Evolutionary conservation across 2,113 vertebrate species (phyloP).

Genomic region (Cricetomys ansorgei): DNA sequence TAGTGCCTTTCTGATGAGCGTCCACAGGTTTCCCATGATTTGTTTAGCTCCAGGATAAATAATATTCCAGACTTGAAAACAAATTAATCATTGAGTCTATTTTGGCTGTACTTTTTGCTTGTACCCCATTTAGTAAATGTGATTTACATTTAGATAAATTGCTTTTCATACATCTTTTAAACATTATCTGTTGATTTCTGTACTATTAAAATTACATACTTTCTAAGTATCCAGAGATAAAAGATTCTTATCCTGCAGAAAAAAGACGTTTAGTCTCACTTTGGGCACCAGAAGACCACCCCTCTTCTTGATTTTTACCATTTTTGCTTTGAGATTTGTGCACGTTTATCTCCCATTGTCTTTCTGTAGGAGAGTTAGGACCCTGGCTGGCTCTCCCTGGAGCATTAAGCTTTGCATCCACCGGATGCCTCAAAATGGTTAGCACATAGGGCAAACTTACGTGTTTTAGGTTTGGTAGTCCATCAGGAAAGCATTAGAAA

Average conservation of each 20-base stretch:
- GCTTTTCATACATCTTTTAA: background rate
- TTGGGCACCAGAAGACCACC: background rate
- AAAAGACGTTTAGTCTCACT: background rate
- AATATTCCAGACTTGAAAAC: background rate
- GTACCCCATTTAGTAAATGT: background rate
- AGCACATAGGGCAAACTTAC: background rate
- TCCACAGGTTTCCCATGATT: background rate
- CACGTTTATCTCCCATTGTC: conserved; percentile 4
- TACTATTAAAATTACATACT: background rate
- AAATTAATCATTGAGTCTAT: background rate
- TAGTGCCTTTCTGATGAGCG: conserved; percentile 6
- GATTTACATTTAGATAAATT: background rate
- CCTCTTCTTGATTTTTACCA: background rate
- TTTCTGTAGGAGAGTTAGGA: conserved; percentile 8
- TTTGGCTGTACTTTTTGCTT: conserved; percentile 1
- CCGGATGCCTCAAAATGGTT: background rate
- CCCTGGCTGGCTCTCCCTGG: background rate
- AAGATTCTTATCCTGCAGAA: conserved; percentile 41
- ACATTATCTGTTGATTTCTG: background rate
- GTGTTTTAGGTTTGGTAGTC: conserved; percentile 16
- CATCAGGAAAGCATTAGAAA: background rate
- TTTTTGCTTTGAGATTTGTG: conserved; percentile 12
- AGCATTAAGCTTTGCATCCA: background rate
- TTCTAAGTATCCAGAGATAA: background rate
- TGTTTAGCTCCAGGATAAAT: background rate